Base-by-base conservation (phyloP, 53 echinoderm and acorn worm genomes). In the Actinopyga echinites region DNA sequence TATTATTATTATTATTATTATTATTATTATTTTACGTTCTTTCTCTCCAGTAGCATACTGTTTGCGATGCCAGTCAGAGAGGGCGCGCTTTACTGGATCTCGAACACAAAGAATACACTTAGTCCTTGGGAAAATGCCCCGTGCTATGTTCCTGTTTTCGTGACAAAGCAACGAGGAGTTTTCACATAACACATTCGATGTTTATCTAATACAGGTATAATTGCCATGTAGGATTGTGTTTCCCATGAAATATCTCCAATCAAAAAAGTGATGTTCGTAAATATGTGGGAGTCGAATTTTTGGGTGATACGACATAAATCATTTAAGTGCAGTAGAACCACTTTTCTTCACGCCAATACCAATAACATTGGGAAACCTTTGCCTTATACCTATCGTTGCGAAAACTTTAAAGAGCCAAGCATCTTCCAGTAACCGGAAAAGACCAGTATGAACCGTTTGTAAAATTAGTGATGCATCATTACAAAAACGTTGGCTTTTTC, bases 71-170 rank as follows among this genome's bases (percentile, higher is more conserved):
- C 28, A 86, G 45, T 86, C 86, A 0, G 86, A 86, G 32, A 86
- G 63, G 6, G 79, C 59, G 4, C 86, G 79, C 31, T 77, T 79
- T 53, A 86, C 79, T 7, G 86, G 86, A 65, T 86, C 86, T n/a
- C 86, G 63, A 33, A 86, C 21, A 34, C 61, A 36, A 1, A 79
- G 32, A 9, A 86, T 75, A n/a, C 78, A 13, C 23, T 79, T 86
- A 53, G 78, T 45, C 13, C 54, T 37, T 10, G 75, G 38, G 32
- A 61, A 65, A 32, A 86, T 37, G n/a, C 38, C 64, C 49, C 78
- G 75, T 12, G 33, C 30, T 11, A 56, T 75, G 63, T 62, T 62
- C 28, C 4, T 62, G 63, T 62, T 24, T 20, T 62, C 0, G 63
- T 62, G 15, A 62, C 31, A 31, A 62, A 62, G 56, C 78, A 86